Conservation (phyloP, 2,888 invertebrate genomes). For the Gonocerus acuteangulatus region DNA sequence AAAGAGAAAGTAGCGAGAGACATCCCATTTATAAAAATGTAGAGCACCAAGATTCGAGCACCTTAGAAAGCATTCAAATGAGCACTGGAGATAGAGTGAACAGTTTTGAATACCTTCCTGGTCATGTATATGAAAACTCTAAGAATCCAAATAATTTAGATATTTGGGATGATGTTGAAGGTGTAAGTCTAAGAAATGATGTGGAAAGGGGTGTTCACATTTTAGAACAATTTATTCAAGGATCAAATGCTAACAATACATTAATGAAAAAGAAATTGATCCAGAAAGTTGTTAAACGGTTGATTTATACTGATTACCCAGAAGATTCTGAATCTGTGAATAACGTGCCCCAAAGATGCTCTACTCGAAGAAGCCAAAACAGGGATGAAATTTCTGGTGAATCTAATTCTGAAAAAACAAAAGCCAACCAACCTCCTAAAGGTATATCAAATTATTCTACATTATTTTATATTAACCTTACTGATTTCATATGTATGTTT, state of each 20-base stretch:
- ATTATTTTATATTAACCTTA: too few species aligned
- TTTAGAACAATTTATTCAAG: conserved; percentile 52
- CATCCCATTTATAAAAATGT: conserved; percentile 4
- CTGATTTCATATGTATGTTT: too few species aligned
- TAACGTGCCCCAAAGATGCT: conserved; percentile 9
- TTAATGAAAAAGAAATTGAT: conserved; percentile 56
- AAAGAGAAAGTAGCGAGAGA: background rate
- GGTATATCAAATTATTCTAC: too few species aligned
- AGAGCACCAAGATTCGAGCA: background rate
- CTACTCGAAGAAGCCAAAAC: conserved; percentile 25
- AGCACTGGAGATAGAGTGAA: conserved; percentile 37
- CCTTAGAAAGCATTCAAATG: conserved; percentile 28
- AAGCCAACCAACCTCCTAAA: background rate
- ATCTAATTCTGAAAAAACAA: conserved; percentile 16
- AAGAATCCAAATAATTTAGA: background rate
- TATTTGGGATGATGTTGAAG: background rate
- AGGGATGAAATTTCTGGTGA: conserved; percentile 26
- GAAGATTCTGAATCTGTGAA: conserved; percentile 45
- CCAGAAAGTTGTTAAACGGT: conserved; percentile 56
- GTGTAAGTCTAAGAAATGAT: conserved; percentile 48
- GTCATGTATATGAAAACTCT: conserved; percentile 48
- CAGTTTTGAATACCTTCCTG: conserved; percentile 45
- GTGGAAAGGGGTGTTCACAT: conserved; percentile 55
- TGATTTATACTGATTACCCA: conserved; percentile 53
- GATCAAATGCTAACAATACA: conserved; percentile 52